phyloP scores from a whole-genome alignment of 2,888 invertebrate genomes.

The Apantesis nais region DNA sequence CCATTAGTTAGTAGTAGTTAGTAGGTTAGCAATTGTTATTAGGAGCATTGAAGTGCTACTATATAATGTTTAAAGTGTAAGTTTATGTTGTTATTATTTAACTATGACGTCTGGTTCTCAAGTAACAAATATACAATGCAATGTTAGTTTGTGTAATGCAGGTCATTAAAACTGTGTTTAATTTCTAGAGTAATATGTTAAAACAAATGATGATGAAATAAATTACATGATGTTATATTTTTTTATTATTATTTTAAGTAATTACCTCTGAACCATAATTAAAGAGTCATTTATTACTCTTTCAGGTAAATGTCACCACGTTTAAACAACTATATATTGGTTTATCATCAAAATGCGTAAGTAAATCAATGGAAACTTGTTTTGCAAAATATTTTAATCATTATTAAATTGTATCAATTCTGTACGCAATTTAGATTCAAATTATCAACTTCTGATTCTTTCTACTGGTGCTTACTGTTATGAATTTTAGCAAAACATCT shows the following conservation, averaged over 20 bases:
- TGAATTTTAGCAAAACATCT: constrained; percentile 37
- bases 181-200: neutral
- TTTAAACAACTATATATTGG: constrained; percentile 19
- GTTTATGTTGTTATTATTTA: neutral
- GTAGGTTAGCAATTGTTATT: neutral
- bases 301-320: constrained; percentile 37
- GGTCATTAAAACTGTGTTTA: constrained; percentile 13
- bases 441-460: constrained; percentile 5
- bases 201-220: constrained; percentile 9
- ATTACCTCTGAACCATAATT: constrained; percentile 11
- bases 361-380: constrained; percentile 34
- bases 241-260: neutral
- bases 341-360: constrained; percentile 25
- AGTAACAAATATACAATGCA: constrained; percentile 9
- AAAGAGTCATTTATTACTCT: constrained; percentile 24
- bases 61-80: neutral
- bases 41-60: neutral
- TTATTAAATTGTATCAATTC: constrained; percentile 26
- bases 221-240: neutral
- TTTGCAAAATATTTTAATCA: constrained; percentile 23
- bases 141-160: constrained; percentile 26
- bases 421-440: constrained; percentile 7
- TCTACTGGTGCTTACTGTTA: constrained; percentile 8
- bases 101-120: constrained; percentile 13
- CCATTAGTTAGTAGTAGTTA: neutral